A percentile compares a stretch with the other conserved stretches of the same genome.
phyloP scores from a whole-genome alignment of 2,888 invertebrate species.

The Marasmarcha lunaedactyla region DNA sequence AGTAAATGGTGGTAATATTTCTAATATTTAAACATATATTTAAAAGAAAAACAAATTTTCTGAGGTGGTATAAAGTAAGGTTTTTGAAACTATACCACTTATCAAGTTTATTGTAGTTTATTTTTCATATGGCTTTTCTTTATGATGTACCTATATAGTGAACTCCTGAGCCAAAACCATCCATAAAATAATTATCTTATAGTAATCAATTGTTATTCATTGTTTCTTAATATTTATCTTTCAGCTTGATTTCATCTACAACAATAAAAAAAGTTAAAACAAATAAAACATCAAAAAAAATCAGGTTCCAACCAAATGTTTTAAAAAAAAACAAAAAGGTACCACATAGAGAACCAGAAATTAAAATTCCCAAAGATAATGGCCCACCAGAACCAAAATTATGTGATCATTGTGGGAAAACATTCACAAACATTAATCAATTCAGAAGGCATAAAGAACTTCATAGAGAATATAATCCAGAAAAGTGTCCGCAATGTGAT shows the following conservation, averaged over 20 bases:
- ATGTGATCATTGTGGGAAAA: slow-evolving; percentile 48
- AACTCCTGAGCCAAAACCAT: too few species aligned
- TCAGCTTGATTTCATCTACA: neutral
- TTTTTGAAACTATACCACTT: too few species aligned
- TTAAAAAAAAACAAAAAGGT: neutral
- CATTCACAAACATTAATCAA: slow-evolving; percentile 33
- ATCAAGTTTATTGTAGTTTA: too few species aligned
- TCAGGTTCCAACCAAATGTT: too few species aligned
- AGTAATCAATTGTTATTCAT: too few species aligned
- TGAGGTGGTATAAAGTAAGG: too few species aligned
- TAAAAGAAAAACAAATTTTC: too few species aligned
- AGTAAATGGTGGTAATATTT: slow-evolving; percentile 50
- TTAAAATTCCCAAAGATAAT: neutral
- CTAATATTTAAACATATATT: too few species aligned
- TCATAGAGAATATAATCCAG: slow-evolving; percentile 20
- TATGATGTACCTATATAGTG: too few species aligned
- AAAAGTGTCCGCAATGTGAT: slow-evolving; percentile 43
- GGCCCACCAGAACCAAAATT: slow-evolving; percentile 21
- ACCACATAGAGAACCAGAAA: neutral
- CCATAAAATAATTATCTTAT: too few species aligned
- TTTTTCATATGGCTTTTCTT: too few species aligned
- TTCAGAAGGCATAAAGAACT: slow-evolving; percentile 35
- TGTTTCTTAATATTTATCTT: too few species aligned
- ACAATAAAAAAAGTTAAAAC: neutral
- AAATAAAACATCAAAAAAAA: neutral